Evolutionary conservation across 2,113 vertebrate species (phyloP), one percentile per base, ranked within the genome.

Genomic region (Poicephalus gulielmi): DNA sequence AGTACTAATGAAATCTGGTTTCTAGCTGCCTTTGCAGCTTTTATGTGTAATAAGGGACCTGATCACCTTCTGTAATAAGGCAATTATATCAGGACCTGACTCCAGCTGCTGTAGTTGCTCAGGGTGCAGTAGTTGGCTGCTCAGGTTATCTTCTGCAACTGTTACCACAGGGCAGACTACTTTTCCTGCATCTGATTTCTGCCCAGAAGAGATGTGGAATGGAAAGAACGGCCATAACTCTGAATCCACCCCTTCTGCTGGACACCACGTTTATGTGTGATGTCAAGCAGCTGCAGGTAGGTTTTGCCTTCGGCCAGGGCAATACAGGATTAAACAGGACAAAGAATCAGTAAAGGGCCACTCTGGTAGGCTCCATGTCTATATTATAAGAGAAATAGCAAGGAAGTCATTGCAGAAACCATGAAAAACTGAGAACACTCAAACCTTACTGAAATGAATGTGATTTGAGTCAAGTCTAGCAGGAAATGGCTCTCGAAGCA

Each of bases 321-420:
- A 52, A 47, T 6, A 18, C 1, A 15, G 8, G 5, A 20, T 35
- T 73, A 69, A 86, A 46, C 0, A 70, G 10, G 10, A 43, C 25
- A 49, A 71, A 73, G 63, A 49, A 64, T 22, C 4, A 15, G 1
- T 53, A 30, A 76, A n/a, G 15, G 76, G 0, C 1, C 10, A 11
- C 16, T 67, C 79, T 15, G 10, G 1, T 1, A 1, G 50, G 11
- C 8, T 64, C 30, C 4, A 4, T 60, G 23, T 2, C 4, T 68
- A 1, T 33, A 37, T 7, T 2, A 17, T 24, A 69, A 55, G 4
- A 9, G 18, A 92, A 79, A 69, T 5, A 78, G 13, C 19, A 76
- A 79, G 11, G 17, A 2, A 64, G 31, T 6, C 7, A 25, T 31
- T 85, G 31, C 27, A 76, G 67, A 77, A 86, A 64, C 10, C 22